Evolutionary conservation across 2,797 vertebrate genomes (phyloP), one percentile per base, ranked within the genome.

Genomic region (Oreochromis grahami): DNA sequence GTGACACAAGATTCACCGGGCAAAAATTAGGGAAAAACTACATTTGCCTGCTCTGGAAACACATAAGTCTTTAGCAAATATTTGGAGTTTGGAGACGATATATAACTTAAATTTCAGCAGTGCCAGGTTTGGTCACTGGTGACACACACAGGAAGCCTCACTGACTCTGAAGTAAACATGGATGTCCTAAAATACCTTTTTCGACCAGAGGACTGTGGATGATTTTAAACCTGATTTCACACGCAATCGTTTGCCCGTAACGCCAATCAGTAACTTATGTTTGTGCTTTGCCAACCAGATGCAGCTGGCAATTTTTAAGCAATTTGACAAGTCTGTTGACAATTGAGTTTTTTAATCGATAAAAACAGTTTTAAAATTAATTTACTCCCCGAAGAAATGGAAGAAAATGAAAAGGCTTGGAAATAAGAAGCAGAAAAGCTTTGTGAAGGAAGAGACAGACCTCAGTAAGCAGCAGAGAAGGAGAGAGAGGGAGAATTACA

Each of bases 1-100:
- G 86, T 88, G 80, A 89, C 77, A 89, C 53, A 92, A 82, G 83
- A 84, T 53, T 87, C 53, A 81, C 74, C 24, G 9, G 60, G 60
- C 29, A 82, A 82, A 77, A 83, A 77, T 77, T 26, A 52, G 63
- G 74, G 51, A 77, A 51, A 70, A 78, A 83, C 17, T 38, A 56
- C 4, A 63, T 60, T 70, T 50, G 60, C 41, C 24, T 29, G 70
- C 19, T 72, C 74, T 21, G 68, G 41, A 83, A 80, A 83, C 41
- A 77, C 80, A 70, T 12, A 74, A 51, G 58, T 72, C 26, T 78
- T 55, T 68, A 38, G 65, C 4, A 4, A 48, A 55, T 38, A 60
- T 84, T 74, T 82, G 76, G 55, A 78, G 74, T 48, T 74, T 11
- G 11, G n/a, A 68, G 24, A 5, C 19, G 2, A 24, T 52, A n/a